Evolutionary conservation across 2,797 vertebrate species (phyloP), one percentile per base, ranked within the genome.

Genomic region (Anabas testudineus): DNA sequence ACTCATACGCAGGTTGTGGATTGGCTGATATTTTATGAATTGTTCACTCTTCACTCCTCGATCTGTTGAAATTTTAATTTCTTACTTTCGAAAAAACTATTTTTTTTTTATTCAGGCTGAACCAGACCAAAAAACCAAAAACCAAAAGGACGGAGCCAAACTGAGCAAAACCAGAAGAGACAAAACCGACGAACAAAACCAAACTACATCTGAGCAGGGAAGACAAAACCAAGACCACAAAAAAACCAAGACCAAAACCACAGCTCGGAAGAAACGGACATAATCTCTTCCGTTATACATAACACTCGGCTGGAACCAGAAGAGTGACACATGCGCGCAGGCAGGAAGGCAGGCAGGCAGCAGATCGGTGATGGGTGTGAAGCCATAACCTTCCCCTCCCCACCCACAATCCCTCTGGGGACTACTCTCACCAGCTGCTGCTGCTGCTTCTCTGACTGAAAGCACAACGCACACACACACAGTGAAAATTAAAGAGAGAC

Each of bases 371-470:
- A 82, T 64, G 71, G 74, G 75, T 87, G 62, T 28, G 61, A 75
- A 84, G 82, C 84, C 75, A 79, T 87, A 85, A 87, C 85, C 87
- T 88, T 86, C 83, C 65, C 76, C 79, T 82, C 78, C 24, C 71
- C 76, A 85, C 82, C 82, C 81, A 88, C 78, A 85, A 84, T 87
- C 71, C 87, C 87, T 78, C 84, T 71, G 74, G 81, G 82, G 80
- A 73, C 65, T 68, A 71, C 39, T 70, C 77, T 67, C 67, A 13
- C 88, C 88, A 91, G 89, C 85, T 84, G 86, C 82, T 78, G 46
- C 71, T 53, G 59, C 57, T 16, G n/a, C 76, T 59, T 48, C 43
- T 54, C 58, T 45, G 66, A 83, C 51, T 62, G 64, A 74, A 18
- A 76, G 69, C 51, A 51, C 6, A 7, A 75, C 18, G 59, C 59